These are phyloP conservation scores for Cygnus olor DNA, from an alignment of 2,797 vertebrate species.

Conservation along the genomic window DNA sequence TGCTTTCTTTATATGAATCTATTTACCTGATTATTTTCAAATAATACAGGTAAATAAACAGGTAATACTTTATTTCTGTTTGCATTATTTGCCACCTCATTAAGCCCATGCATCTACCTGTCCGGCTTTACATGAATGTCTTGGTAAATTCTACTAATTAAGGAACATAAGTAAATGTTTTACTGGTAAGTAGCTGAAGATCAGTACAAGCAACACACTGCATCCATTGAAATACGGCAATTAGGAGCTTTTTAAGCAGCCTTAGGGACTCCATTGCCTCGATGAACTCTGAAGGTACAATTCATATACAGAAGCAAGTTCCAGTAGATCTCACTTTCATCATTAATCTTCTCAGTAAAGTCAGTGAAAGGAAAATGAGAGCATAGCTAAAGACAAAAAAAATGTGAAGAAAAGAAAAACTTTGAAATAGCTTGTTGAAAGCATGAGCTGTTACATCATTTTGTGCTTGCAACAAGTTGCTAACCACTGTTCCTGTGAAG, in stretches of 20 bases:
- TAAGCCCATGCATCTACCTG: not conserved
- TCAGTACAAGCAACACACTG: not conserved
- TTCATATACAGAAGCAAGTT: not conserved
- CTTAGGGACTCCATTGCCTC: not conserved
- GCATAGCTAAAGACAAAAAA: not conserved
- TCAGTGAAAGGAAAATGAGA: not conserved
- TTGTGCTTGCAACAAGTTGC: not conserved
- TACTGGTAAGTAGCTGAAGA: not conserved
- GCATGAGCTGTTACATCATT: not conserved
- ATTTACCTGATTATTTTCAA: conserved; percentile 23
- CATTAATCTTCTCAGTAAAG: not conserved
- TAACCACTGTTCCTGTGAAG: not conserved
- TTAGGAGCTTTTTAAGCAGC: not conserved
- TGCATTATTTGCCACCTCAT: conserved; percentile 2
- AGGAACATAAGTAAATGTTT: not conserved
- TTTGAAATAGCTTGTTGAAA: not conserved
- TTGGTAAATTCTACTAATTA: conserved; percentile 9
- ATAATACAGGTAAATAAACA: no score
- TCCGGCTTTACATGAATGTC: not conserved
- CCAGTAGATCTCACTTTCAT: not conserved
- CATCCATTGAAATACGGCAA: not conserved
- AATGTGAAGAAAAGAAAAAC: not conserved
- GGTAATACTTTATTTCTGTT: conserved; percentile 26
- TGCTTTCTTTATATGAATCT: not conserved
- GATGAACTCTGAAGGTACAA: not conserved